Evolutionary conservation across 2,113 vertebrate species (phyloP).

Genomic region (Albula goreensis): DNA sequence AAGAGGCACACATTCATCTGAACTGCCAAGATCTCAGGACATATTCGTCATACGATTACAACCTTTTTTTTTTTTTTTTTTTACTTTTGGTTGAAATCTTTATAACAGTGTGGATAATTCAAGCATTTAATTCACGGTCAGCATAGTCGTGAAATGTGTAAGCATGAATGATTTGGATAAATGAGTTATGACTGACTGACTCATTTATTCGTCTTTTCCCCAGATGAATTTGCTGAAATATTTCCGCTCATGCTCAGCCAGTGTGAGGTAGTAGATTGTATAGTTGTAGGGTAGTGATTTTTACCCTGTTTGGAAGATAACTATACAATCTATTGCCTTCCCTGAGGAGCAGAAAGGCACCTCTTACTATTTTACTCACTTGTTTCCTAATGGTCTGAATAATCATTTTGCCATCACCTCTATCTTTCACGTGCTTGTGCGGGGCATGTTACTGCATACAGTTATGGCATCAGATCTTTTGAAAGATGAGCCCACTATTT

Average conservation of each 20-base stretch:
- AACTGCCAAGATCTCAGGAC: neutral
- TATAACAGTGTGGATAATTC: neutral
- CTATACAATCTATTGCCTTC: constrained; percentile 99
- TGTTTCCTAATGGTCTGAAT: neutral
- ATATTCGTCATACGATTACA: neutral
- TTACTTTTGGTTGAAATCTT: neutral
- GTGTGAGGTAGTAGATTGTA: constrained; percentile 99
- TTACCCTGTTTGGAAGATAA: constrained; percentile 92
- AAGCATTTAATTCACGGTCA: neutral
- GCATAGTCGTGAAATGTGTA: neutral
- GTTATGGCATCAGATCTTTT: neutral
- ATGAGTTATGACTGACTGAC: neutral
- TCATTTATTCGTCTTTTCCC: neutral
- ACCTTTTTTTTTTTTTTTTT: neutral
- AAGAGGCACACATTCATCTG: constrained; percentile 70
- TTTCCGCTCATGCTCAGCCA: constrained; percentile 58
- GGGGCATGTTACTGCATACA: neutral
- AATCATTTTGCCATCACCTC: neutral
- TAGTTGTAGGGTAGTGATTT: constrained; percentile 96
- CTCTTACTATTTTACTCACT: constrained; percentile 24
- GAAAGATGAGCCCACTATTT: neutral
- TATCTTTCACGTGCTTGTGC: neutral
- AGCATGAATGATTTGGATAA: neutral
- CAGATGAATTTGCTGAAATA: constrained; percentile 7
- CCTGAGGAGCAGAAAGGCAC: constrained; percentile 72